Conservation (phyloP, 2,888 invertebrate species). For the Drosophila borealis region DNA sequence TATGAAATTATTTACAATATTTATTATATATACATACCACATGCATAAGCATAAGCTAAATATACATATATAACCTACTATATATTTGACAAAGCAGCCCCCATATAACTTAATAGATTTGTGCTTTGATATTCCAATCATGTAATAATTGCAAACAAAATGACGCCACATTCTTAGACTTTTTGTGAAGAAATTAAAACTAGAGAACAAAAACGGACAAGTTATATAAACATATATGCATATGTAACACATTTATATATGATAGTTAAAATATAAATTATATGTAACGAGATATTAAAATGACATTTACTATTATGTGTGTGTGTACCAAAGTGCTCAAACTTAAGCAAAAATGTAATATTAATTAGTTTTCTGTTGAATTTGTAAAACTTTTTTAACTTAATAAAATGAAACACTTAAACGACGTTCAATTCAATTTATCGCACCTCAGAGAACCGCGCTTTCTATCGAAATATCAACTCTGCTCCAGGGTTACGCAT, state of each 20-base stretch:
- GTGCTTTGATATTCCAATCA: slow-evolving; percentile 71
- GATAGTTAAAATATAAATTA: slow-evolving; percentile 61
- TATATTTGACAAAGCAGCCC: slow-evolving; percentile 52
- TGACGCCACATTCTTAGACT: slow-evolving; percentile 60
- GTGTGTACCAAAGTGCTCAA: slow-evolving; percentile 81
- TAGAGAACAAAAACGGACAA: slow-evolving; percentile 58
- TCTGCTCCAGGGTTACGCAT: slow-evolving; percentile 21
- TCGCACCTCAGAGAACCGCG: background rate
- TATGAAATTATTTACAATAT: slow-evolving; percentile 60
- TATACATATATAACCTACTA: slow-evolving; percentile 47
- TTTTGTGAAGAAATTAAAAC: slow-evolving; percentile 49
- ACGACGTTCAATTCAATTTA: slow-evolving; percentile 11
- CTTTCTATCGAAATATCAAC: slow-evolving; percentile 7
- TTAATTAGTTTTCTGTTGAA: slow-evolving; percentile 72
- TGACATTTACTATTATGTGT: slow-evolving; percentile 65
- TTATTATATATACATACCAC: slow-evolving; percentile 54
- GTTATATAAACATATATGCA: slow-evolving; percentile 53
- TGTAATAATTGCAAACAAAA: slow-evolving; percentile 54
- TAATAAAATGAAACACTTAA: slow-evolving; percentile 62
- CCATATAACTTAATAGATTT: slow-evolving; percentile 53
- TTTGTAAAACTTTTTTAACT: slow-evolving; percentile 71
- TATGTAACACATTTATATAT: slow-evolving; percentile 56
- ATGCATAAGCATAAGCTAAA: slow-evolving; percentile 48
- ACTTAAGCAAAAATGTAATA: slow-evolving; percentile 64
- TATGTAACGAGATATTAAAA: slow-evolving; percentile 62